Conservation (phyloP, 1,140 invertebrate species). For the Drosophila saltans region DNA sequence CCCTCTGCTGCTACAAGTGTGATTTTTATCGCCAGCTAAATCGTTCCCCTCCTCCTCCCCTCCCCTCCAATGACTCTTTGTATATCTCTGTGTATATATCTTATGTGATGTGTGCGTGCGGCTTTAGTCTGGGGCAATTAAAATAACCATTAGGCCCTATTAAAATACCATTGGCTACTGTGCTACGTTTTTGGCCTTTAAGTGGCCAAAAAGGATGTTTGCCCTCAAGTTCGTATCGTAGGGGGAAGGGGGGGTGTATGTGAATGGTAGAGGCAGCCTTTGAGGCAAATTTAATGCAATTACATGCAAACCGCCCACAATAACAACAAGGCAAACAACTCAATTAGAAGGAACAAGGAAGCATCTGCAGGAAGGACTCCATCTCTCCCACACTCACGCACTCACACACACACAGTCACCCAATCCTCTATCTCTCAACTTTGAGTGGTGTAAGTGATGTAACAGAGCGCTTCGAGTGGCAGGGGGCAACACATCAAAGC, state of each 20-base stretch:
- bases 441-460: conserved; percentile 5
- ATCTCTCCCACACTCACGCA: neutral
- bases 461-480: neutral
- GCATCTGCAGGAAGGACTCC: neutral
- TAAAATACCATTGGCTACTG: conserved; percentile 59
- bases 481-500: conserved; percentile 2
- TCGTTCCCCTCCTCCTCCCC: neutral
- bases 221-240: conserved; percentile 15
- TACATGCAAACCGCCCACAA: conserved; percentile 44
- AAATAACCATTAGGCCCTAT: conserved; percentile 63
- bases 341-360: conserved; percentile 38
- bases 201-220: conserved; percentile 32
- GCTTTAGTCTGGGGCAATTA: conserved; percentile 44
- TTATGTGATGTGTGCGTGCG: neutral
- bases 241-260: neutral
- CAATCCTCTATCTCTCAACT: neutral
- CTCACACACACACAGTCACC: neutral
- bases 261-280: conserved; percentile 13
- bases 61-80: neutral
- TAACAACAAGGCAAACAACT: conserved; percentile 48
- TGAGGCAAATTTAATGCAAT: conserved; percentile 59
- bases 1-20: neutral
- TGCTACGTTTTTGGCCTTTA: conserved; percentile 34
- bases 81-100: conserved; percentile 25
- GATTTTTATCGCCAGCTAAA: conserved; percentile 45